These are phyloP conservation scores for Dromaius novaehollandiae DNA, from an alignment of 2,113 vertebrate genomes.

Conservation along the genomic window DNA sequence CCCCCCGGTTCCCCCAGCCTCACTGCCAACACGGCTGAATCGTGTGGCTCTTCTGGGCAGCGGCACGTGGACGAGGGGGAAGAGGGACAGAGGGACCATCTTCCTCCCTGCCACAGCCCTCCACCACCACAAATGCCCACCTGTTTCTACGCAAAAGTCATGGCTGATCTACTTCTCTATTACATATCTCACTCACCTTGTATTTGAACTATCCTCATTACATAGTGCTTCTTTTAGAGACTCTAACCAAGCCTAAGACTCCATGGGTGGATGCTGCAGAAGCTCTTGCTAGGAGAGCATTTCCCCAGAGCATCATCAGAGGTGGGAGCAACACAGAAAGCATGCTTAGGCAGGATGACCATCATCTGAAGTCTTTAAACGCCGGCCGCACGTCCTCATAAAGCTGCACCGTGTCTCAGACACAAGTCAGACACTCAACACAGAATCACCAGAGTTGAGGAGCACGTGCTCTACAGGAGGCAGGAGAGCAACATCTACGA, in stretches of 20 bases:
- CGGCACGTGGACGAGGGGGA: background rate
- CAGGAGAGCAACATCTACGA: background rate
- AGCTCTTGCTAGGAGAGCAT: accelerated
- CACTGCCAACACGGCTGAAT: background rate
- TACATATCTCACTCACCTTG: background rate
- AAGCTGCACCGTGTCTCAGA: background rate
- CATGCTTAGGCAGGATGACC: background rate
- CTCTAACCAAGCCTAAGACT: background rate
- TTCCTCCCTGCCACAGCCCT: background rate
- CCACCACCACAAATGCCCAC: background rate
- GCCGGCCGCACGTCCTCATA: background rate
- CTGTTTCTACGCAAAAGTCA: background rate
- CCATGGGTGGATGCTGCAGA: background rate
- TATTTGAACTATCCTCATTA: background rate
- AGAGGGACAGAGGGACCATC: too few relatives aligned
- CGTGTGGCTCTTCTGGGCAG: accelerated
- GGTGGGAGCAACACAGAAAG: background rate
- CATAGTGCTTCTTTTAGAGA: background rate
- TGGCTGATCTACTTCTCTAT: background rate
- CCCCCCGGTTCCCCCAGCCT: background rate
- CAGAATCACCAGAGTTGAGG: background rate
- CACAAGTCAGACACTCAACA: background rate
- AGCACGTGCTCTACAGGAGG: background rate
- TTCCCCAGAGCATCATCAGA: background rate
- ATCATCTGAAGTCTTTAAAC: background rate